These are phyloP conservation scores for Lanius ludovicianus DNA, from an alignment of 2,113 vertebrate species.

Conservation along the genomic window DNA sequence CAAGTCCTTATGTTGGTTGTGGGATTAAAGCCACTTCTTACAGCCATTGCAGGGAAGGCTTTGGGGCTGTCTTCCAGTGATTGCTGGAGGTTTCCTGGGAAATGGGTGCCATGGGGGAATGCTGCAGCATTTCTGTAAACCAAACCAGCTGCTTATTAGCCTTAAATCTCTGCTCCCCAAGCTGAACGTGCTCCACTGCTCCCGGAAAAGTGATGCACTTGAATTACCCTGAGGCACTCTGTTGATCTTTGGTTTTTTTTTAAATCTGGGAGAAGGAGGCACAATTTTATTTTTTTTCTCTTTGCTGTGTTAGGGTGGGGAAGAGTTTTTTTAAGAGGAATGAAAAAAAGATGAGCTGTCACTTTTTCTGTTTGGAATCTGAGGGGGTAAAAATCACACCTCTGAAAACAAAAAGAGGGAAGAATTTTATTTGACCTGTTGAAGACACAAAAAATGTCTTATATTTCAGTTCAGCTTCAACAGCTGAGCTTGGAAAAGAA, in stretches of 20 bases:
- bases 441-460: background rate
- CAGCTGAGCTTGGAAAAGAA: background rate
- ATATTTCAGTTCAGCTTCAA: background rate
- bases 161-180: background rate
- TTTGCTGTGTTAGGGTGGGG: background rate
- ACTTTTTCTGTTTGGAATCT: background rate
- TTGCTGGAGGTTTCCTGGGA: background rate
- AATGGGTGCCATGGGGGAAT: background rate
- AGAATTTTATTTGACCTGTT: background rate
- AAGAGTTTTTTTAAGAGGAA: background rate
- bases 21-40: background rate
- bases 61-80: background rate
- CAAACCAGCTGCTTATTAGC: background rate
- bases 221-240: background rate
- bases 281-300: background rate
- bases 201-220: background rate
- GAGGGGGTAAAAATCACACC: background rate
- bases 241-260: background rate
- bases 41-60: background rate
- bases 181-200: fast-evolving
- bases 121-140: background rate
- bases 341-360: background rate
- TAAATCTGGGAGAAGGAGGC: background rate
- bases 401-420: background rate
- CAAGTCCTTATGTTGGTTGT: background rate